Percentiles rank a stretch among this genome's conserved stretches.
These are phyloP conservation scores for Epinephelus coioides DNA, from an alignment of 2,797 vertebrate species.

Conservation along the genomic window DNA sequence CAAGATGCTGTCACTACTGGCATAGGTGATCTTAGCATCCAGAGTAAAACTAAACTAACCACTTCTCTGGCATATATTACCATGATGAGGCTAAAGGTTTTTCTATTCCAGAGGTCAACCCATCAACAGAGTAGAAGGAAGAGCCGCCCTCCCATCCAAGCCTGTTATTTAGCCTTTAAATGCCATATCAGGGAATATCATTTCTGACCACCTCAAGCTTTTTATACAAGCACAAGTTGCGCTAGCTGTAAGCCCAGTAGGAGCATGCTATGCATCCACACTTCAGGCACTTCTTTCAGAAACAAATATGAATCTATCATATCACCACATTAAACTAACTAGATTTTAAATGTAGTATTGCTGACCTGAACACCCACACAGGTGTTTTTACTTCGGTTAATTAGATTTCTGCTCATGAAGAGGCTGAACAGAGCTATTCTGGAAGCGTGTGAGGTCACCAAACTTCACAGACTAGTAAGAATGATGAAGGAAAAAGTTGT, in stretches of 20 bases:
- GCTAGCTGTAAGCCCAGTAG: not conserved
- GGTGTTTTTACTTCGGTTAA: not conserved
- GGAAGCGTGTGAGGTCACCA: not conserved
- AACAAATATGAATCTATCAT: not conserved
- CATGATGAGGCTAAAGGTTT: conserved; percentile 33
- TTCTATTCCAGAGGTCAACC: conserved; percentile 29
- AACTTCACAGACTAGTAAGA: not conserved
- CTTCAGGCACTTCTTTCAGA: not conserved
- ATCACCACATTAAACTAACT: not conserved
- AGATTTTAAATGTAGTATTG: not conserved
- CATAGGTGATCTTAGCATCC: conserved; percentile 7
- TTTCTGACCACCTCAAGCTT: conserved; percentile 54
- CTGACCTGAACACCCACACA: not conserved
- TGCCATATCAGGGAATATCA: conserved; percentile 42
- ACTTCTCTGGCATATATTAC: conserved; percentile 27
- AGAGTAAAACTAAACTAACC: conserved; percentile 16
- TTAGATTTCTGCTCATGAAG: not conserved
- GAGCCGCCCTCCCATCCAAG: conserved; percentile 3
- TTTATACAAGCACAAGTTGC: conserved; percentile 33
- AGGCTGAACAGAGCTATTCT: not conserved
- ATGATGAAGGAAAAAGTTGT: not conserved
- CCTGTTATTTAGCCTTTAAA: conserved; percentile 59
- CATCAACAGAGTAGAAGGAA: conserved; percentile 24
- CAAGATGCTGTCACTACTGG: conserved; percentile 3
- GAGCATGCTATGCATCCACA: too few relatives aligned